These are phyloP conservation scores for Augiades crinisus DNA, from an alignment of 2,888 invertebrate genomes.

Conservation along the genomic window DNA sequence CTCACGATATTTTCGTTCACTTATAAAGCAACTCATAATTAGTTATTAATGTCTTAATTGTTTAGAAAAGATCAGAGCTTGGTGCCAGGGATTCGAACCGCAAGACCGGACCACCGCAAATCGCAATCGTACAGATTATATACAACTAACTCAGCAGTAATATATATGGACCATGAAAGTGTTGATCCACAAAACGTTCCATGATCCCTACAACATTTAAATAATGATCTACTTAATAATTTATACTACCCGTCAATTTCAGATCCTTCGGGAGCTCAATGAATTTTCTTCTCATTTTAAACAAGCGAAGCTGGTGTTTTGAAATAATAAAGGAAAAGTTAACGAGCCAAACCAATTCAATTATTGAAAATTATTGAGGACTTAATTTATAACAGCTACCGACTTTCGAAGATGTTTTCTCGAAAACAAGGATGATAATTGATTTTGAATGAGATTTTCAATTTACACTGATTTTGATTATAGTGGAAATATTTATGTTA, in stretches of 20 bases:
- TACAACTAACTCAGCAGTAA: too few relatives aligned
- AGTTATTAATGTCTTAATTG: too few relatives aligned
- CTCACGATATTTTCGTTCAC: too few relatives aligned
- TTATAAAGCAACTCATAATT: too few relatives aligned
- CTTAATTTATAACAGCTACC: constrained; percentile 26
- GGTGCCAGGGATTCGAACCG: too few relatives aligned
- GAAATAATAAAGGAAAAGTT: constrained; percentile 6
- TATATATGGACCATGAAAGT: not conserved
- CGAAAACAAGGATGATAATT: constrained; percentile 16
- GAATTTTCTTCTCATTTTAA: constrained; percentile 8
- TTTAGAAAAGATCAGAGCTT: too few relatives aligned
- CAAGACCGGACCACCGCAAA: too few relatives aligned
- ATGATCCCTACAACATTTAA: not conserved
- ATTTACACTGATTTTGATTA: not conserved
- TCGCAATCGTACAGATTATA: too few relatives aligned
- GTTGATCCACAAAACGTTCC: not conserved
- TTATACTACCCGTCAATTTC: not conserved
- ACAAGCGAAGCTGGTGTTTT: not conserved
- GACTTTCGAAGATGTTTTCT: not conserved
- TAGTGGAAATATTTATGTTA: too few relatives aligned
- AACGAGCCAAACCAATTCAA: constrained; percentile 2
- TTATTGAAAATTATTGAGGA: constrained; percentile 32
- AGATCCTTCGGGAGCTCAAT: not conserved
- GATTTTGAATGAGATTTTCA: not conserved
- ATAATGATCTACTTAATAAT: not conserved